Base-by-base conservation (phyloP, 2,888 invertebrate genomes). In the Pristionchus arcanus region DNA sequence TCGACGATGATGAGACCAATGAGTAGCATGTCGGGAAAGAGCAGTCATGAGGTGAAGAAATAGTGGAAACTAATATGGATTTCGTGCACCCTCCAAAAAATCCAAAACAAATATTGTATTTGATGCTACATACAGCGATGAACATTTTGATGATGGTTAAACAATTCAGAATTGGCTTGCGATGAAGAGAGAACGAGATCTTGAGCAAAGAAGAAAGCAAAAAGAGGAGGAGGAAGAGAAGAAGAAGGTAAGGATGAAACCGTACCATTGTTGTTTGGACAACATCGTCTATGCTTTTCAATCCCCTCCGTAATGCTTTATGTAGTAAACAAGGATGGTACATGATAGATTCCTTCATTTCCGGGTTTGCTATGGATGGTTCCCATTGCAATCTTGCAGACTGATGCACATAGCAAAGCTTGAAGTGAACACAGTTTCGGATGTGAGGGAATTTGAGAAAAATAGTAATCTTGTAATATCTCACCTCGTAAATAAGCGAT, bases 11-110 rank as follows among this genome's bases (percentile, higher is more conserved):
- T 55, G 49, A 25, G 87, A 34, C 87, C 87, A 9, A n/a, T 88
- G 87, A 88, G 87, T 16, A 55, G 71, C 11, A 31, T 88, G 74
- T 74, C 87, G 25, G 87, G 87, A 13, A 88, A 88, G 55, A 88
- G 87, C 28, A 55, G 55, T n/a, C 87, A 88, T n/a, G 87, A 88
- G 71, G 87, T 88, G 53, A 84, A 55, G 0, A 15, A 81, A 16
- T 49, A 71, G 31, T 16, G 31, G 2, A 31, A 28, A 21, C 0
- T 31, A 1, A 74, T 68, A 2, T 68, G 42, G 42, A 0, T 28
- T 28, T 68, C 9, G 42, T 7, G 42, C n/a, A 49, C 11, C 7
- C 42, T 49, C 0, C 42, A 13, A 13, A 49, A 49, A 49, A 49
- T 42, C 19, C 19, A 59, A 28, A 28, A 68, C 31, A 68, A 16